Percentiles rank a stretch among this genome's conserved stretches.
These are phyloP conservation scores for Pocillopora grandis DNA, from an alignment of 92 coral and sea anemone genomes.

Conservation along the genomic window DNA sequence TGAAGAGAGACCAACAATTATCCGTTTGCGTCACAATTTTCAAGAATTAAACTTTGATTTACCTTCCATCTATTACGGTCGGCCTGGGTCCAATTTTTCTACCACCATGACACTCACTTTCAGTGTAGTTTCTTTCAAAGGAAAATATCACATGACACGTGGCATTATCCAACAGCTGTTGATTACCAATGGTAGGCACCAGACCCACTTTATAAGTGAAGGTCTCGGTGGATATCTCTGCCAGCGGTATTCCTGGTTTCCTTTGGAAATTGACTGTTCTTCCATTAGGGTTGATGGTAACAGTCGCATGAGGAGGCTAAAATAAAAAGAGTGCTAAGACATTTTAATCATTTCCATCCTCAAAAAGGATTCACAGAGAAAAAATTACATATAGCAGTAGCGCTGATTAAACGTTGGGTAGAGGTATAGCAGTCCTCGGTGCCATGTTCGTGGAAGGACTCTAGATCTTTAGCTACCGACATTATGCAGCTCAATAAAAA, in stretches of 20 bases:
- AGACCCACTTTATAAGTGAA: conserved; percentile 66
- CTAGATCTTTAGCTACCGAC: too few species aligned
- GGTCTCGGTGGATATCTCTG: conserved; percentile 44
- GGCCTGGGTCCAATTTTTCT: conserved; percentile 42
- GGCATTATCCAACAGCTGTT: conserved; percentile 49
- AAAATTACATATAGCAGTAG: too few species aligned
- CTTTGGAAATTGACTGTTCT: conserved; percentile 59
- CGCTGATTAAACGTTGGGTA: too few species aligned
- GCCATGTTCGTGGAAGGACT: too few species aligned
- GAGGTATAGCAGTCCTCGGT: too few species aligned
- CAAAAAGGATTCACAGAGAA: too few species aligned
- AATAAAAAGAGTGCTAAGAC: neutral
- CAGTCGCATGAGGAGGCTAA: conserved; percentile 73
- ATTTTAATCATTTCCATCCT: too few species aligned
- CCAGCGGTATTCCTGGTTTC: conserved; percentile 38
- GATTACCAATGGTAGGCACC: conserved; percentile 36
- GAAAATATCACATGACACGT: conserved; percentile 32
- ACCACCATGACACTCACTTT: conserved; percentile 51
- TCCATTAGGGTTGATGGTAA: conserved; percentile 74
- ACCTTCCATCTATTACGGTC: conserved; percentile 61
- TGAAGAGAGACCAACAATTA: neutral
- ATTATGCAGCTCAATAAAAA: too few species aligned
- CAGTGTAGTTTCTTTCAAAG: conserved; percentile 22
- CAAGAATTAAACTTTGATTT: neutral
- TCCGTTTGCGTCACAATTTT: neutral